Conservation (phyloP, 1,140 invertebrate species). For the Teleopsis dalmanni region DNA sequence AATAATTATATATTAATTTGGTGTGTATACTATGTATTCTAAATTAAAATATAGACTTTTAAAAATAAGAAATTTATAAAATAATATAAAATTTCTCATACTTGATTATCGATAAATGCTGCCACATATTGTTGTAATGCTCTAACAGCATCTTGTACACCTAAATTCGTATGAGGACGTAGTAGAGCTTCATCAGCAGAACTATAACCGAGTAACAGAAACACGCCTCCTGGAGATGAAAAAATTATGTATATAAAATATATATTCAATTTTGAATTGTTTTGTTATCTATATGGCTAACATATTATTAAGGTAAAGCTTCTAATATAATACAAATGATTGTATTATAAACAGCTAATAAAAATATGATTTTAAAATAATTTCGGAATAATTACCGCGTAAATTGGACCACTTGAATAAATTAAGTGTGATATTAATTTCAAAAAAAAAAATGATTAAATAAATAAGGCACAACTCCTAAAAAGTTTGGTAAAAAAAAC, state of each 20-base stretch:
- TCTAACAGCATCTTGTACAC: conserved; percentile 69
- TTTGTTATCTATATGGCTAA: too few species aligned
- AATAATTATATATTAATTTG: conserved; percentile 3
- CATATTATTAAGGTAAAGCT: too few species aligned
- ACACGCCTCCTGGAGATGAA: conserved; percentile 62
- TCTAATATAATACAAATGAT: too few species aligned
- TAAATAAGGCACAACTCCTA: too few species aligned
- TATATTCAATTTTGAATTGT: too few species aligned
- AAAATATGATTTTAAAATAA: background rate
- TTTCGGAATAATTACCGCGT: background rate
- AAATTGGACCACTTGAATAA: background rate
- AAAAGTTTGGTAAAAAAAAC: too few species aligned
- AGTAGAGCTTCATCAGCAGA: conserved; percentile 76
- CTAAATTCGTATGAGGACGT: conserved; percentile 67
- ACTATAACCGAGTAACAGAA: conserved; percentile 80
- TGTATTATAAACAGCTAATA: too few species aligned
- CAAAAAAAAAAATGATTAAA: too few species aligned
- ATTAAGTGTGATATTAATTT: background rate
- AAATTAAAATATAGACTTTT: background rate
- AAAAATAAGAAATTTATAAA: conserved; percentile 3
- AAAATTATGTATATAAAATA: too few species aligned
- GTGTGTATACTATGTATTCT: background rate
- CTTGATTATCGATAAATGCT: conserved; percentile 62
- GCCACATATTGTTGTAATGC: conserved; percentile 69
- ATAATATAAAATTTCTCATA: conserved; percentile 36